Evolutionary conservation across 2,113 vertebrate species (phyloP).

Genomic region (Serilophus lunatus): DNA sequence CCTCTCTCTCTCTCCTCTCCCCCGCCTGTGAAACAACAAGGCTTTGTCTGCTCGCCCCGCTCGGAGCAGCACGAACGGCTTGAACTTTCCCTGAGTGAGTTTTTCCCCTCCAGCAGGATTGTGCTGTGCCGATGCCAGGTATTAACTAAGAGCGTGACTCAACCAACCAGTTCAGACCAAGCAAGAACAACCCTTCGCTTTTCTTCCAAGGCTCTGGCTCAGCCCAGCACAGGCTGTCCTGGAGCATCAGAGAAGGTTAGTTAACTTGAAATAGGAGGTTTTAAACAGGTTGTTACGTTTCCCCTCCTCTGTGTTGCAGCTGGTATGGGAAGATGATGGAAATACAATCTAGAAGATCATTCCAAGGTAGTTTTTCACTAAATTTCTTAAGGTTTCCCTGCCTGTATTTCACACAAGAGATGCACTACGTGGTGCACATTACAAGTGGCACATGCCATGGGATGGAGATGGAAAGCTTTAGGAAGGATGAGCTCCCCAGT

Average conservation of each 20-base stretch:
- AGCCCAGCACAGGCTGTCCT: slow-evolving; percentile 40
- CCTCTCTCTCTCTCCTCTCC: background rate
- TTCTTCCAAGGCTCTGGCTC: background rate
- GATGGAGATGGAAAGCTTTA: background rate
- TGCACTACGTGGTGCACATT: too few relatives aligned
- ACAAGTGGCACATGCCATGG: fast-evolving
- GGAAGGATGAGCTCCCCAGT: background rate
- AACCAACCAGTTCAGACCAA: slow-evolving; percentile 43
- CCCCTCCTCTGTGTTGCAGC: background rate
- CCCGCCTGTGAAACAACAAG: background rate
- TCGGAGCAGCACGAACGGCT: background rate
- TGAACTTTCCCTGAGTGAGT: slow-evolving; percentile 26
- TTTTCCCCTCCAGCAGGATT: slow-evolving; percentile 27
- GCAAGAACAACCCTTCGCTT: slow-evolving; percentile 24
- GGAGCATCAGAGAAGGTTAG: slow-evolving; percentile 3
- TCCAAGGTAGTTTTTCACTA: background rate
- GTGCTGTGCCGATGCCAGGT: slow-evolving; percentile 16
- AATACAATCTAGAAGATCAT: background rate
- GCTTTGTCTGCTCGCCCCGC: background rate
- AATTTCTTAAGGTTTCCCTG: background rate
- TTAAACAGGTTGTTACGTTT: background rate
- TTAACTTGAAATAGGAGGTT: slow-evolving; percentile 28
- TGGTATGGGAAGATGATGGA: background rate
- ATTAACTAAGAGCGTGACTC: slow-evolving; percentile 62
- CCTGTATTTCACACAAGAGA: background rate